Evolutionary conservation across 2,888 invertebrate species (phyloP).

Genomic region (Drosophila fungiperda): DNA sequence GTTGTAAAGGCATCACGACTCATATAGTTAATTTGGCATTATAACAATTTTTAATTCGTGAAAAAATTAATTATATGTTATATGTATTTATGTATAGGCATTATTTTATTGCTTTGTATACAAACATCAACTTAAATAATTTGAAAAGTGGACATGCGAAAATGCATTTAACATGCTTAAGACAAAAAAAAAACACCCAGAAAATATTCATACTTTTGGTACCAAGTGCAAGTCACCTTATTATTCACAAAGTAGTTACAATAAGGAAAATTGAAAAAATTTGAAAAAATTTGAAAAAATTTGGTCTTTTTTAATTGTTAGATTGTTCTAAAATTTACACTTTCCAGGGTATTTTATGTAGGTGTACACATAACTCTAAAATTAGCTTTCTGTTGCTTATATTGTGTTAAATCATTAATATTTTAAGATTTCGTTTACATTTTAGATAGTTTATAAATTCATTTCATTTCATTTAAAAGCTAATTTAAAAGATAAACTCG

Average conservation of each 20-base stretch:
- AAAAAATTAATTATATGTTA: not conserved
- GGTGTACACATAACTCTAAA: not conserved
- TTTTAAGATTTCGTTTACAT: not conserved
- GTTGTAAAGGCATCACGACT: slow-evolving; percentile 12
- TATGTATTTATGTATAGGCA: not conserved
- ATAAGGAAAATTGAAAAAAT: too few relatives aligned
- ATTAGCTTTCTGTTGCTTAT: not conserved
- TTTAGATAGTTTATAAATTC: not conserved
- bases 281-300: not conserved
- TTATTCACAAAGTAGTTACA: not conserved
- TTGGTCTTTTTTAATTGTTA: not conserved
- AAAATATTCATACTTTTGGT: not conserved
- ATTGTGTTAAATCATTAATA: not conserved
- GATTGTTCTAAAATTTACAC: not conserved
- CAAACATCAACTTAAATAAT: not conserved
- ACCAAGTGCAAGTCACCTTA: not conserved
- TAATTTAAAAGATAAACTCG: not conserved
- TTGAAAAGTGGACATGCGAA: not conserved
- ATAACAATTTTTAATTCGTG: not conserved
- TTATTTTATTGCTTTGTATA: not conserved
- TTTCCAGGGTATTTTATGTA: not conserved
- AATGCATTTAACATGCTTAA: not conserved
- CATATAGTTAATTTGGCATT: not conserved
- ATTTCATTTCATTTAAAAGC: not conserved
- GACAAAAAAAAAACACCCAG: not conserved